Conservation (phyloP, 2,113 vertebrate genomes). For the Brachypodius melanocephalos region DNA sequence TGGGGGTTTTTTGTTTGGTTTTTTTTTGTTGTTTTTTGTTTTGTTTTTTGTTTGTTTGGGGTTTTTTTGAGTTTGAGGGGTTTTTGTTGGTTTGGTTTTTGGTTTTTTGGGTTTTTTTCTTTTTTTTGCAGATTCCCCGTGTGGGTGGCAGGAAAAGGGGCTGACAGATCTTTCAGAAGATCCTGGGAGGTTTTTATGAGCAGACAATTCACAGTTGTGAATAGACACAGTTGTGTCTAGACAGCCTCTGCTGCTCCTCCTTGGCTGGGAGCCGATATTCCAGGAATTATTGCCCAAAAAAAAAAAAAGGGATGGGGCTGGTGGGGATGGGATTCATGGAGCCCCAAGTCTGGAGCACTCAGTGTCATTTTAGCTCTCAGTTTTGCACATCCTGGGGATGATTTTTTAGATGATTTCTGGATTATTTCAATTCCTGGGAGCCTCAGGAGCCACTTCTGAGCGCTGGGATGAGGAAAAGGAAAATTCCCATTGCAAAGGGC, state of each 20-base stretch:
- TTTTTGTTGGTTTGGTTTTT: too few relatives aligned
- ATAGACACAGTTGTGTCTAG: too few relatives aligned
- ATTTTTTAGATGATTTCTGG: not conserved
- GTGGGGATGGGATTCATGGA: accelerated
- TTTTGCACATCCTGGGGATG: accelerated
- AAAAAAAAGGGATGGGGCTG: too few relatives aligned
- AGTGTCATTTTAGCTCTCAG: accelerated
- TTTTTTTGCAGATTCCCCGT: not conserved
- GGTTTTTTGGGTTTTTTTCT: too few relatives aligned
- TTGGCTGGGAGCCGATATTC: not conserved
- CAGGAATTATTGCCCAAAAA: not conserved
- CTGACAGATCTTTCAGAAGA: slow-evolving; percentile 33
- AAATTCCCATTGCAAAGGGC: too few relatives aligned
- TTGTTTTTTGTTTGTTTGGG: too few relatives aligned
- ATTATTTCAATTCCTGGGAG: not conserved
- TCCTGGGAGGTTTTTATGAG: not conserved
- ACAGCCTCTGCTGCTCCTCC: not conserved
- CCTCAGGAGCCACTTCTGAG: not conserved
- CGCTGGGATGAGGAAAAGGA: accelerated
- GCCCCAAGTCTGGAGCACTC: too few relatives aligned
- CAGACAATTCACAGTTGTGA: not conserved
- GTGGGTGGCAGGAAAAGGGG: slow-evolving; percentile 1
- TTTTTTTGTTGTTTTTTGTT: too few relatives aligned
- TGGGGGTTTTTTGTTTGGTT: not conserved
- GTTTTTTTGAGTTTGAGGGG: too few relatives aligned